Base-by-base conservation (phyloP, 2,113 vertebrate genomes). In the Origma solitaria region DNA sequence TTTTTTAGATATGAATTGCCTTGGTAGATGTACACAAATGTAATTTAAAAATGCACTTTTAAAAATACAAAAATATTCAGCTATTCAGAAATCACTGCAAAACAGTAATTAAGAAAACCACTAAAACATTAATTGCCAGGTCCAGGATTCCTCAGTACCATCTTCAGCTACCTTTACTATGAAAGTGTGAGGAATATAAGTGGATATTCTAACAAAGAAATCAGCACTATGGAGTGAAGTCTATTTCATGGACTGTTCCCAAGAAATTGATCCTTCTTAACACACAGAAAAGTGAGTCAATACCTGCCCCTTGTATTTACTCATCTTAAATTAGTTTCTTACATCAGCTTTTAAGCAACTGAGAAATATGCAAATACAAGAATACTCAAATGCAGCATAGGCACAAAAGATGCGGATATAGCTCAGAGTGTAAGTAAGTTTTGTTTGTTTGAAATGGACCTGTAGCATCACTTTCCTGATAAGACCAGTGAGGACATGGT, bases 391-490 rank as follows among this genome's bases (percentile, higher is more conserved):
- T 19, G 6, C 15, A 58, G 25, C 7, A 15, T 24, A 22, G 8
- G 25, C 15, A 47, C 10, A 42, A 45, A 42, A 82, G 37, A 33
- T 24, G 18, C 0, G 0, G 28, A 20, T 23, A 7, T 25, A 69
- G 2, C 13, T 68, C 17, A 50, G 15, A 51, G 1, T 1, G 3
- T n/a, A 70, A 45, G 3, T 18, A 19, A 23, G 3, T 13, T 45
- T 38, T 49, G 0, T 25, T 38, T 38, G 7, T 73, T 91, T 53
- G 10, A 17, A 87, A n/a, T 14, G 15, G 5, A 25, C 20, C 13
- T n/a, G 2, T 8, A 84, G 4, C 13, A 54, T 9, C 7, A 18
- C 7, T 66, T 69, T 61, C 31, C 20, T 66, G 25, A 38, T 18
- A 65, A 77, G 22, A 33, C 2, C 6, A 21, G 5, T 24, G 35